phyloP scores from a whole-genome alignment of 2,888 invertebrate genomes.

The Hermaeophaga mercurialis region DNA sequence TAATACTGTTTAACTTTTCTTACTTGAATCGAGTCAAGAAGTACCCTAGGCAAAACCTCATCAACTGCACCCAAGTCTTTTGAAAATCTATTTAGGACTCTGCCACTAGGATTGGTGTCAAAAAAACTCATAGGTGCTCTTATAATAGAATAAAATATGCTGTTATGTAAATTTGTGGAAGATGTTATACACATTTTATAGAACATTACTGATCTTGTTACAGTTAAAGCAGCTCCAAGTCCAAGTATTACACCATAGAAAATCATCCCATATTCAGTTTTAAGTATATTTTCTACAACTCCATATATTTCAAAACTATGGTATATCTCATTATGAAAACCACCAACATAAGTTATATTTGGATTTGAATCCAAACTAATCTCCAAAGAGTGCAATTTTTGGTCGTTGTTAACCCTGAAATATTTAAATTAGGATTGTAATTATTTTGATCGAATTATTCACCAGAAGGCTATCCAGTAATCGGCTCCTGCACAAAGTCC shows the following conservation, averaged over 20 bases:
- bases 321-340: not conserved
- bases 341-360: no score
- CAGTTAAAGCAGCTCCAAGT: conserved; percentile 64
- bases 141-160: conserved; percentile 76
- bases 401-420: no score
- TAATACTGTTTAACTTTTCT: not conserved
- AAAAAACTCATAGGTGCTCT: conserved; percentile 70
- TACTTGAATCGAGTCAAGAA: conserved; percentile 67
- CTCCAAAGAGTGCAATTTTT: no score
- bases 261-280: conserved; percentile 39
- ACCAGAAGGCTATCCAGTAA: conserved; percentile 52
- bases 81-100: conserved; percentile 80
- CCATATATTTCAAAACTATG: conserved; percentile 7
- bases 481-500: conserved; percentile 47
- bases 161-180: conserved; percentile 74
- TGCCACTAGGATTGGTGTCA: conserved; percentile 80
- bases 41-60: conserved; percentile 69
- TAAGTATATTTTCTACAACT: conserved; percentile 19
- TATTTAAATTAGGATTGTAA: no score
- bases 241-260: conserved; percentile 65
- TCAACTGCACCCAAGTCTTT: conserved; percentile 83
- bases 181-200: conserved; percentile 76
- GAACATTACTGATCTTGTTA: conserved; percentile 69
- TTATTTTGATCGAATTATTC: conserved; percentile 22
- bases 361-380: no score